Base-by-base conservation (phyloP, 2,797 vertebrate species). In the Hyperoplus lanceolatus region DNA sequence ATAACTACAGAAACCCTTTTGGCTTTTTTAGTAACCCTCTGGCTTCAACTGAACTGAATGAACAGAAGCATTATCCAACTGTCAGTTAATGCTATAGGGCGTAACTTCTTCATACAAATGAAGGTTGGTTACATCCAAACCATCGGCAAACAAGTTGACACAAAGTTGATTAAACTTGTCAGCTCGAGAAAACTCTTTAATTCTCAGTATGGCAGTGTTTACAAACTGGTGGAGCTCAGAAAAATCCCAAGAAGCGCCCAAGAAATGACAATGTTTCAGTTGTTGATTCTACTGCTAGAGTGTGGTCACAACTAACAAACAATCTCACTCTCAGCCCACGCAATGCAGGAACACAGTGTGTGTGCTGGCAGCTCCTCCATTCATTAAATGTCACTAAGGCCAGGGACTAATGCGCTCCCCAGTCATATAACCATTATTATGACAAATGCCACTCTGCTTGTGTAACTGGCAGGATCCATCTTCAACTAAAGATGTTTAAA, bases 341-440 rank as follows among this genome's bases (percentile, higher is more conserved):
- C 18, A 9, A 73, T 55, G 36, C 39, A 21, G 62, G 10, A 61
- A 29, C 62, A 53, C 49, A 55, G 45, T 41, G 45, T 70, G 54
- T 10, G 0, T 14, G 50, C 39, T 81, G 71, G 75, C 79, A 76
- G 73, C 16, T 29, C 15, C 49, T 83, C 58, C 78, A 78, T 78
- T 77, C 74, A 77, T 63, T 86, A 58, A 80, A 3, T 57, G 77
- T 73, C 72, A 69, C 41, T 9, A 42, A 68, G 49, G 72, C 21
- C 77, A 65, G 51, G 13, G 39, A 58, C 60, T 43, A 38, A 42
- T 54, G 55, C n/a, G 61, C 75, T 61, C 74, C 42, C 38, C 51
- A 73, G 43, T 61, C 69, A 77, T 42, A 45, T 21, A 75, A 61
- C 21, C 12, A 71, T 73, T 54, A 80, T 50, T 36, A 67, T 61